These are phyloP conservation scores for Trilocha varians DNA, from an alignment of 2,888 invertebrate genomes.

Conservation along the genomic window DNA sequence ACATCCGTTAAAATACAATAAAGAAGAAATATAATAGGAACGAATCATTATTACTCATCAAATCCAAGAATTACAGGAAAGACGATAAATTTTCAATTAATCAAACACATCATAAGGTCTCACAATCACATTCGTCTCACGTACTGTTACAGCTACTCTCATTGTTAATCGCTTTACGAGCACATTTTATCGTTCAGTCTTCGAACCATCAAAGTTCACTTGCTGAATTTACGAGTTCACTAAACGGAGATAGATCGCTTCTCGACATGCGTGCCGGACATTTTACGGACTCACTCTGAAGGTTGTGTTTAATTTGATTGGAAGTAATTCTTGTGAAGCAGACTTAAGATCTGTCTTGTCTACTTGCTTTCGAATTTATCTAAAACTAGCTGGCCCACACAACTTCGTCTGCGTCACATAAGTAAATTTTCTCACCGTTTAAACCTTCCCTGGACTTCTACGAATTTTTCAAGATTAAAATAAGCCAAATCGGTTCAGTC, in stretches of 20 bases:
- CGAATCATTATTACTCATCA: background rate
- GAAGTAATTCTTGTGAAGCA: too few relatives aligned
- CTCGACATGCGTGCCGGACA: slow-evolving; percentile 18
- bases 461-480: too few relatives aligned
- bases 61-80: background rate
- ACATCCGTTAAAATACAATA: background rate
- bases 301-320: too few relatives aligned
- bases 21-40: background rate
- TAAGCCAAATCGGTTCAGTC: too few relatives aligned
- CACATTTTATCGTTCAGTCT: slow-evolving; percentile 23
- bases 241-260: slow-evolving; percentile 23
- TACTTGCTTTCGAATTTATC: too few relatives aligned
- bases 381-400: too few relatives aligned
- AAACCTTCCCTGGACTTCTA: too few relatives aligned
- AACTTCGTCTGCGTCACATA: too few relatives aligned
- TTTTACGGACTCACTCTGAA: too few relatives aligned
- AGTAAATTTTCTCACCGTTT: too few relatives aligned
- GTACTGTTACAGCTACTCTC: slow-evolving; percentile 1
- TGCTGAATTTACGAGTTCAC: slow-evolving; percentile 36
- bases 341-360: too few relatives aligned
- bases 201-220: slow-evolving; percentile 32
- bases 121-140: background rate
- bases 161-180: slow-evolving; percentile 19
- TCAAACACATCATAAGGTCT: background rate
- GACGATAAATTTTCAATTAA: background rate